Base-by-base conservation (phyloP, 2,113 vertebrate genomes). In the Callionymus lyra region DNA sequence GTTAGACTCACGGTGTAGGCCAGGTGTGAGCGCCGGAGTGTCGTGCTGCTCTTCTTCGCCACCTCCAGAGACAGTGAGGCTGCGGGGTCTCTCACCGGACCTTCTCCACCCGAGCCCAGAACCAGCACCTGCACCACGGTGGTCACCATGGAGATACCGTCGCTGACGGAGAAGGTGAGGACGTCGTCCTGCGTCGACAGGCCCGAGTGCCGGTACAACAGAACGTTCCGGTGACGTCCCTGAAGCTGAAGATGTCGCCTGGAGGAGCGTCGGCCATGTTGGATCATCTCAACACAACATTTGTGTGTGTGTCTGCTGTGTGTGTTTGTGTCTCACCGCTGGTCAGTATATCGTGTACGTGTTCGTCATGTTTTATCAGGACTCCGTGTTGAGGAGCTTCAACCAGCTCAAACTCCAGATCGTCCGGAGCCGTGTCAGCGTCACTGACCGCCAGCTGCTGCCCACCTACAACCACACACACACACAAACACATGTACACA, bases 201-300 rank as follows among this genome's bases (percentile, higher is more conserved):
- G 2, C 91, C 91, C 0, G 86, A 77, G 0, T 98, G 95, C 1
- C 84, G 63, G 10, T 99, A 99, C 13, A 85, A 85, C 39, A 99
- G 77, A 1, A 77, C 58, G 0, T 82, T 89, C 11, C 76, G 84
- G 88, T 87, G 46, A 97, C 27, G 10, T 99, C 94, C 34, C 83
- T 83, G 11, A 93, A 92, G 5, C 82, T 90, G 74, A 99, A 98
- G 32, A 72, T 70, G 70, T 96, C 93, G 0, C 92, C 95, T 99
- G 80, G 3, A 2, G 27, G 12, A 31, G 50, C 41, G 0, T 10
- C 13, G 46, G 15, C 6, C 6, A n/a, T 27, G 33, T 3, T 2
- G 38, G 6, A 13, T 41, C 8, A 41, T 9, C 39, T 27, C 13
- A 10, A 12, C 13, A 12, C 38, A 17, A 11, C 6, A 6, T 38